Evolutionary conservation across 2,113 vertebrate species (phyloP).

Genomic region (Charadrius vociferus): DNA sequence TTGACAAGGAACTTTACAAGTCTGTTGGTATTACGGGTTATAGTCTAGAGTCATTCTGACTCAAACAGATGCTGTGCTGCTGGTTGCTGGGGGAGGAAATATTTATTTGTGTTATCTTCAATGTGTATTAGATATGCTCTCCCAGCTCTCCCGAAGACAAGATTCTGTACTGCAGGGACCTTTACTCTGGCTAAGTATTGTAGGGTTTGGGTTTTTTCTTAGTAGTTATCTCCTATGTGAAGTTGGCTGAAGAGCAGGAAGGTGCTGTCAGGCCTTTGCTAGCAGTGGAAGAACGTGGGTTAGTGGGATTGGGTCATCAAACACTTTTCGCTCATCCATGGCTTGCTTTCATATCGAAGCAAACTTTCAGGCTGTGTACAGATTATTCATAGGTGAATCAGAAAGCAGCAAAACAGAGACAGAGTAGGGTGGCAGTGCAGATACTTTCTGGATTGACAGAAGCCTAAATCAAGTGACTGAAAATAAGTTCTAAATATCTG

Average conservation of each 20-base stretch:
- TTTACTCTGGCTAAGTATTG: not conserved
- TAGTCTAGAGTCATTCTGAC: not conserved
- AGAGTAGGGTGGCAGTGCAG: not conserved
- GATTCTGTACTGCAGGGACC: not conserved
- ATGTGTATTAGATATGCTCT: not conserved
- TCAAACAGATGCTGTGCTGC: not conserved
- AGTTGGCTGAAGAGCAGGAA: not conserved
- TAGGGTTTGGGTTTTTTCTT: not conserved
- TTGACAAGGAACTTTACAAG: not conserved
- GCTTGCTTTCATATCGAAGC: not conserved
- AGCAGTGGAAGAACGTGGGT: not conserved
- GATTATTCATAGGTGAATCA: not conserved
- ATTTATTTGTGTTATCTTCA: not conserved
- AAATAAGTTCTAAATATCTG: not conserved
- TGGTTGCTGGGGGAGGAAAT: not conserved
- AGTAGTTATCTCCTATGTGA: not conserved
- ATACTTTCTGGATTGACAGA: not conserved
- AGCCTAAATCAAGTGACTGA: not conserved
- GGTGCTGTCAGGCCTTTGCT: not conserved
- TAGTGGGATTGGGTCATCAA: not conserved
- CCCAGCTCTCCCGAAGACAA: not conserved
- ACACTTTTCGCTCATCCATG: rapidly evolving
- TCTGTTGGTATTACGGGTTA: not conserved
- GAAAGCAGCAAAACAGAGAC: not conserved
- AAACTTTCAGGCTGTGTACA: not conserved